Percentiles rank a stretch among this genome's conserved stretches.
These are phyloP conservation scores for Alexandromys oeconomus DNA, from an alignment of 2,797 vertebrate species.

Conservation along the genomic window DNA sequence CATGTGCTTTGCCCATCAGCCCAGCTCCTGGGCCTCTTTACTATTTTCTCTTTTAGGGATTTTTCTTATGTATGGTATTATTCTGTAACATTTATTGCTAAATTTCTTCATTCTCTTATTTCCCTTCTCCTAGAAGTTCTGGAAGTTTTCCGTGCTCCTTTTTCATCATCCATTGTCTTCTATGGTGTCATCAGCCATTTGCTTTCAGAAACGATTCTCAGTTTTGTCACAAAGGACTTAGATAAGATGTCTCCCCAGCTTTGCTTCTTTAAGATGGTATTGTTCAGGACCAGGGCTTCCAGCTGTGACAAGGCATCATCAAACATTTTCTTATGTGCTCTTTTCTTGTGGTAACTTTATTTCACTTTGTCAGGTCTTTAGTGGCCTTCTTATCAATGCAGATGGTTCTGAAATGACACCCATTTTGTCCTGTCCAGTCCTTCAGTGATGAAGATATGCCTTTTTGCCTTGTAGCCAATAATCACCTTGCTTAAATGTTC, in stretches of 20 bases:
- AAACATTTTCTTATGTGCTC: background rate
- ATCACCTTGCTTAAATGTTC: background rate
- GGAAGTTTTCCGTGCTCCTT: background rate
- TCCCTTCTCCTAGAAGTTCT: background rate
- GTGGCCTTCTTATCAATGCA: background rate
- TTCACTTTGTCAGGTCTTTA: background rate
- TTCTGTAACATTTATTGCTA: background rate
- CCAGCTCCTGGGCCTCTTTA: background rate
- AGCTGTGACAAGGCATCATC: background rate
- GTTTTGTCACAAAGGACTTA: background rate
- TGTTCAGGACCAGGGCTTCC: background rate
- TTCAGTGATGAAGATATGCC: background rate
- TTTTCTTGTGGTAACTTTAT: background rate
- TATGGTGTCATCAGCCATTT: background rate
- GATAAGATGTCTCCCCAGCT: background rate
- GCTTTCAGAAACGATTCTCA: background rate
- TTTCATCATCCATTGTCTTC: background rate
- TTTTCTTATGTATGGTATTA: background rate
- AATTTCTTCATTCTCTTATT: background rate
- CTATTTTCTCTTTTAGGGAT: slow-evolving; percentile 22
- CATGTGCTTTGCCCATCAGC: too few species aligned
- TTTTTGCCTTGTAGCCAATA: background rate
- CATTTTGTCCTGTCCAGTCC: background rate
- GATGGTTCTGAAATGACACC: background rate
- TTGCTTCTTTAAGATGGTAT: background rate